A percentile compares a stretch with the other conserved stretches of the same genome.
These are phyloP conservation scores for Sebastes taczanowskii DNA, from an alignment of 2,797 vertebrate species.

Conservation along the genomic window DNA sequence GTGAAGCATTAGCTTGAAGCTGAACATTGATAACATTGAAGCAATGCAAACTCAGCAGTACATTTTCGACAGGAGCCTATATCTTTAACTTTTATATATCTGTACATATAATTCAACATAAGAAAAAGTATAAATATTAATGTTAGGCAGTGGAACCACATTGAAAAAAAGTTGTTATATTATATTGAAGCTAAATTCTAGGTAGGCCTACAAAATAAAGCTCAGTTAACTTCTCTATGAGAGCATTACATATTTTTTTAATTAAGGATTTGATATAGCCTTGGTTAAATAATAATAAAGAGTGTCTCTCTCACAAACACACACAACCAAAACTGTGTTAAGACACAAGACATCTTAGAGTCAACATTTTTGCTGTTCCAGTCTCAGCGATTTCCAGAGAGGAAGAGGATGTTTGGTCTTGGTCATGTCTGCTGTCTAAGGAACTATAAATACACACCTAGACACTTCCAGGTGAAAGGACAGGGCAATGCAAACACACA, in stretches of 20 bases:
- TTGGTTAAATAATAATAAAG: not conserved
- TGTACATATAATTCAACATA: not conserved
- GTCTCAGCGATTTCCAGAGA: conserved; percentile 85
- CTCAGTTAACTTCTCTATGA: not conserved
- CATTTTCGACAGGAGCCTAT: not conserved
- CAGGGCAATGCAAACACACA: conserved; percentile 75
- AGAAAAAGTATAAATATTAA: not conserved
- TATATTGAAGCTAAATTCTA: not conserved
- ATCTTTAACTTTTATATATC: not conserved
- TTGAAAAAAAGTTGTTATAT: not conserved
- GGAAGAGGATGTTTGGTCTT: conserved; percentile 89
- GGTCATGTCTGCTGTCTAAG: conserved; percentile 83
- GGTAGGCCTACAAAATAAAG: not conserved
- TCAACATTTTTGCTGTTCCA: conserved; percentile 61
- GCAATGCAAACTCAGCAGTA: not conserved
- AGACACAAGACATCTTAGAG: conserved; percentile 36
- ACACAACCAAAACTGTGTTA: conserved; percentile 2
- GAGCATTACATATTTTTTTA: not conserved
- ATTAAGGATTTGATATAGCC: not conserved
- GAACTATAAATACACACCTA: conserved; percentile 84
- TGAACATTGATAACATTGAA: not conserved
- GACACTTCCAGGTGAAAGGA: conserved; percentile 86
- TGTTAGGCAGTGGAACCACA: not conserved
- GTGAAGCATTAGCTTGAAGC: not conserved
- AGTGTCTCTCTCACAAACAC: not conserved